Evolutionary conservation across 2,888 invertebrate genomes (phyloP).

Genomic region (Clepsis dumicolana): DNA sequence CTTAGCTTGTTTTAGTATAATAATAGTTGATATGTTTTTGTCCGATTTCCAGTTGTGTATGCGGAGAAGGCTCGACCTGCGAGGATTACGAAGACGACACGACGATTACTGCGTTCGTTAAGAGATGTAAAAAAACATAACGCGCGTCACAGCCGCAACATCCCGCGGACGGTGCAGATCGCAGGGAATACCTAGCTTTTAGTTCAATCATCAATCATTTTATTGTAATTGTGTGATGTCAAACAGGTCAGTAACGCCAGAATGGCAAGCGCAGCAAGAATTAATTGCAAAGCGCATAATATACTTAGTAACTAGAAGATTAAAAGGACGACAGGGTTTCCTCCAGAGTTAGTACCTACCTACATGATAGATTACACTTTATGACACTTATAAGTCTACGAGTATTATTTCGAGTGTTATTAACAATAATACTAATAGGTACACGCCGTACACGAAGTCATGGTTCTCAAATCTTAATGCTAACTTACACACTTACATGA

Average conservation of each 20-base stretch:
- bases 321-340: neutral
- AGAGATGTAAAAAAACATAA: constrained; percentile 52
- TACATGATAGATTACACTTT: neutral
- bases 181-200: neutral
- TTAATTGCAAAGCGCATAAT: neutral
- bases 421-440: too few species aligned
- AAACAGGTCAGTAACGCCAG: constrained; percentile 1
- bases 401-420: neutral
- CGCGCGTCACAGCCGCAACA: neutral
- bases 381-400: too few species aligned
- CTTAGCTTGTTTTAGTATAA: neutral
- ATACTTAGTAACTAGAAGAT: neutral
- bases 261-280: neutral
- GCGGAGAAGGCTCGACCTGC: constrained; percentile 51
- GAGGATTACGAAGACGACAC: constrained; percentile 51
- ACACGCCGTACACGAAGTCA: too few species aligned
- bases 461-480: too few species aligned
- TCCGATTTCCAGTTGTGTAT: constrained; percentile 61
- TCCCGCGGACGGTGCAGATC: neutral
- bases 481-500: too few species aligned
- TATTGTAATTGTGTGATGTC: constrained; percentile 14
- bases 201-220: constrained; percentile 9
- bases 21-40: constrained; percentile 2
- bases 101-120: constrained; percentile 44
- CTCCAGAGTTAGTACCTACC: neutral